A percentile compares a stretch with the other conserved stretches of the same genome.
Conservation (phyloP, 2,888 invertebrate genomes). For the Tipula confusa region DNA sequence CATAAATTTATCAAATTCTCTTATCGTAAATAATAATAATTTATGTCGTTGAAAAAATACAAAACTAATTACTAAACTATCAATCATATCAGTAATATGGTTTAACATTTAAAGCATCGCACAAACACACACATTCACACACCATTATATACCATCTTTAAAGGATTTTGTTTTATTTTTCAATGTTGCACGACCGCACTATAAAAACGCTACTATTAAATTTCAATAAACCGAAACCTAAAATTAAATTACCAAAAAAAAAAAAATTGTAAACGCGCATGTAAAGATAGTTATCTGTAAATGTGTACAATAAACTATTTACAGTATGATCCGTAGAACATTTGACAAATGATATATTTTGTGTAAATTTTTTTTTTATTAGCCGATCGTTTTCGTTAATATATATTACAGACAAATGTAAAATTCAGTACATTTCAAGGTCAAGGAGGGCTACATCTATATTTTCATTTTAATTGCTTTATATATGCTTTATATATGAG, state of each 20-base stretch:
- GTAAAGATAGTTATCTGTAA: neutral
- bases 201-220: neutral
- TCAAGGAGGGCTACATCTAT: too few relatives aligned
- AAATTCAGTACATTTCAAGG: too few relatives aligned
- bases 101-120: neutral
- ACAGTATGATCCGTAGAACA: too few relatives aligned
- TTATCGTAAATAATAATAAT: neutral
- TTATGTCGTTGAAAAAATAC: neutral
- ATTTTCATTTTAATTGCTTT: too few relatives aligned
- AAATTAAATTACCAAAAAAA: neutral
- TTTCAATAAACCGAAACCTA: neutral
- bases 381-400: too few relatives aligned
- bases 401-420: too few relatives aligned
- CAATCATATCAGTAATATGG: neutral
- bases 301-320: neutral
- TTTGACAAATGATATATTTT: too few relatives aligned
- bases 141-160: neutral
- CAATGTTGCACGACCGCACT: neutral
- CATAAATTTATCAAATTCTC: neutral
- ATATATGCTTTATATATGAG: too few relatives aligned
- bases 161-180: neutral
- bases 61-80: neutral
- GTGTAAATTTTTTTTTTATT: too few relatives aligned
- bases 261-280: neutral
- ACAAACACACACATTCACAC: neutral